Evolutionary conservation across 2,888 invertebrate genomes (phyloP), one percentile per base, ranked within the genome.

Genomic region (Drosophila niveifrons): DNA sequence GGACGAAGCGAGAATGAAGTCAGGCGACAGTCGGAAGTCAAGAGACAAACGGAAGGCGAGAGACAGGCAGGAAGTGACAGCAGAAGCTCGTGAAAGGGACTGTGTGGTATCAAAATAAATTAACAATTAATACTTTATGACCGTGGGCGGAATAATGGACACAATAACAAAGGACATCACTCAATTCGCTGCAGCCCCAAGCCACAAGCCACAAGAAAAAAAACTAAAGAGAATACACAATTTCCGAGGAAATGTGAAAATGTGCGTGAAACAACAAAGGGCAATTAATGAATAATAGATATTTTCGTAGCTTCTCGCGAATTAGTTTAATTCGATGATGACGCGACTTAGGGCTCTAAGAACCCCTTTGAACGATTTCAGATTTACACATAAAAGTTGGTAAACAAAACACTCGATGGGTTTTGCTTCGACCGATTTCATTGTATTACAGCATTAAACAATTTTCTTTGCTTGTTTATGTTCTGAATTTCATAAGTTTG

Each of bases 81-180:
- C 57, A 72, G 64, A 69, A 47, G 41, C 44, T 39, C 17, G 51
- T 29, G 11, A 57, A 47, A 66, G 31, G 44, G 55, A 74, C 57
- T 28, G 4, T 53, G 11, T 39, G 47, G 13, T 66, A 65, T 75
- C 65, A 72, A 71, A 75, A 82, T 78, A 66, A 81, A 79, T 79
- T 73, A 82, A 18, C 80, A 82, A 79, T 81, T 81, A 81, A 82
- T 82, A 67, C 75, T 78, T 81, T 66, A 82, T 79, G 80, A 82
- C 18, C 17, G 3, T 29, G 11, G 28, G 3, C 17, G 13, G 31
- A 17, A 4, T 44, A 44, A 34, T 31, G 3, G n/a, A 17, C 34
- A 53, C 18, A 23, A 13, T 47, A 18, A 44, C 3, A 46, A n/a
- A n/a, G n/a, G n/a, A 52, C 56, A 17, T 18, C 41, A 57, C 44